A percentile compares a stretch with the other conserved stretches of the same genome.
phyloP scores from a whole-genome alignment of 2,888 invertebrate genomes.

The Blastobasis adustella region DNA sequence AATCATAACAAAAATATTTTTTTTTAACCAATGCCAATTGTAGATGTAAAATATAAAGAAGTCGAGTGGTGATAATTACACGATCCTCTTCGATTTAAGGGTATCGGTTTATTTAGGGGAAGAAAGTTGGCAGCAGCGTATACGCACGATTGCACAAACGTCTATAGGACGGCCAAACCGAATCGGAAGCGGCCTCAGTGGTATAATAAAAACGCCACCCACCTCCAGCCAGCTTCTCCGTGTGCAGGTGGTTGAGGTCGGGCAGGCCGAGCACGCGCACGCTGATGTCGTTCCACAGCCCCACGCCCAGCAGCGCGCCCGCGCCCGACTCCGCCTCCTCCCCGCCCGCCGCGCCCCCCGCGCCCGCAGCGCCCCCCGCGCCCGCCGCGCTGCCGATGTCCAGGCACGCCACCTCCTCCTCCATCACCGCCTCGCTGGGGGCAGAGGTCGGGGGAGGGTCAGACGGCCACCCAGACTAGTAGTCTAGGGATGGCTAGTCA shows the following conservation, averaged over 20 bases:
- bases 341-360: slow-evolving; percentile 68
- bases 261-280: slow-evolving; percentile 90
- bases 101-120: no score
- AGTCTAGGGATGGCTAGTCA: no score
- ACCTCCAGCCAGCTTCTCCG: slow-evolving; percentile 92
- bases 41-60: no score
- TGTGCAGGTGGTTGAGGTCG: slow-evolving; percentile 84
- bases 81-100: no score
- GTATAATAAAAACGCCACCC: slow-evolving; percentile 4
- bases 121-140: no score
- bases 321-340: slow-evolving; percentile 51
- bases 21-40: no score
- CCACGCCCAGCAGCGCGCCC: slow-evolving; percentile 89
- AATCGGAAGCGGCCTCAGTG: not conserved
- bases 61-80: no score
- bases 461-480: not conserved
- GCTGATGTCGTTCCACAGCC: slow-evolving; percentile 98
- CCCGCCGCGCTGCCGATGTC: slow-evolving; percentile 87
- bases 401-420: slow-evolving; percentile 96
- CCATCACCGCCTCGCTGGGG: slow-evolving; percentile 80
- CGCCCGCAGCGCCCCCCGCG: slow-evolving; percentile 72
- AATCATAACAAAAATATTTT: no score
- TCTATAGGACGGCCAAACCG: no score
- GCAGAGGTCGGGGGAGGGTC: slow-evolving; percentile 1
- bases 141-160: no score